These are phyloP conservation scores for Macaca mulatta DNA, from an alignment of 2,113 vertebrate species.

Conservation along the genomic window DNA sequence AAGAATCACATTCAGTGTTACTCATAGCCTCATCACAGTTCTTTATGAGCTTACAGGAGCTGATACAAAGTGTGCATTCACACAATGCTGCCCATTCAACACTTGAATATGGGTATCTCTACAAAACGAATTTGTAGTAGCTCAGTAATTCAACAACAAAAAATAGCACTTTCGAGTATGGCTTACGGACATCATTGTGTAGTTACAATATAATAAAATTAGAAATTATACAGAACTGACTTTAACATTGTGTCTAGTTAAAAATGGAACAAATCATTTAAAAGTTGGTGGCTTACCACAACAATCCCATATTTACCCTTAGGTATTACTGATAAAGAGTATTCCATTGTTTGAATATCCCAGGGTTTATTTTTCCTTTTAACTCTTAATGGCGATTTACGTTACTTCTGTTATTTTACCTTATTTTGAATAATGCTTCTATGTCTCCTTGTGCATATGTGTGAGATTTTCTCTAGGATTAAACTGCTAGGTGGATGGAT, in stretches of 20 bases:
- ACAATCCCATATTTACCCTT: background rate
- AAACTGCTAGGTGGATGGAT: background rate
- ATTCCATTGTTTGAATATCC: background rate
- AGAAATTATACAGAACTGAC: background rate
- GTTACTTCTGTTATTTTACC: background rate
- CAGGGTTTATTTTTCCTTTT: background rate
- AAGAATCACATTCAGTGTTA: conserved; percentile 7
- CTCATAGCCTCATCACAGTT: background rate
- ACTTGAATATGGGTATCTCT: background rate
- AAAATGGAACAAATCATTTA: background rate
- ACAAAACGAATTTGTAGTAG: background rate
- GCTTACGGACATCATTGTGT: background rate
- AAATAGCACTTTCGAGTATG: background rate
- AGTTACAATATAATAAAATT: conserved; percentile 3
- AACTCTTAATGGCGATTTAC: background rate
- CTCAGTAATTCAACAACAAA: background rate
- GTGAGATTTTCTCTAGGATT: background rate
- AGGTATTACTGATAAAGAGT: background rate
- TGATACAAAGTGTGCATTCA: conserved; percentile 35
- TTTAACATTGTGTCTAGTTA: background rate
- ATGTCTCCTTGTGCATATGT: background rate
- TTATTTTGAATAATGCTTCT: background rate
- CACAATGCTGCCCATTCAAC: background rate
- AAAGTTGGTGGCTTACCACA: background rate
- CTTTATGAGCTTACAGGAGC: background rate